These are phyloP conservation scores for Ceryle rudis DNA, from an alignment of 2,797 vertebrate genomes.

Conservation along the genomic window DNA sequence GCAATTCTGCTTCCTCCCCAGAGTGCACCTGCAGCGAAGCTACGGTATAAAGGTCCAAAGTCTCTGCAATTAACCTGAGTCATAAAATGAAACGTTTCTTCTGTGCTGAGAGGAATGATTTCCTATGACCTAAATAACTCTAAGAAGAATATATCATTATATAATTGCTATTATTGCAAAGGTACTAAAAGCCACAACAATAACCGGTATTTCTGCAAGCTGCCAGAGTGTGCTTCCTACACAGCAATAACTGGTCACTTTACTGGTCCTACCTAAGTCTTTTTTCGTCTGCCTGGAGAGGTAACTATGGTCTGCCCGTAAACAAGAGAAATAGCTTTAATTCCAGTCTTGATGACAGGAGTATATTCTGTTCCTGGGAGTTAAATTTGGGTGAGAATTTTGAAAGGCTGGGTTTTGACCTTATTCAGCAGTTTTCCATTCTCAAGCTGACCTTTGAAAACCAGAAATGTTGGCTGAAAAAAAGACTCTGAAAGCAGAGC, in stretches of 20 bases:
- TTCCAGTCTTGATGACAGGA: neutral
- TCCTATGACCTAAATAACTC: neutral
- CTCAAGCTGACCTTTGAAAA: neutral
- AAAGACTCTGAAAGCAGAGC: neutral
- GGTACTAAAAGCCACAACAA: neutral
- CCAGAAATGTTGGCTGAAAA: neutral
- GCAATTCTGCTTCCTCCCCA: neutral
- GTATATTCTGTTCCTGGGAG: neutral
- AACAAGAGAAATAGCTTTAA: neutral
- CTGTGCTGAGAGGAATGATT: accelerated
- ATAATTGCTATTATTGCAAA: neutral
- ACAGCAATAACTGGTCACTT: neutral
- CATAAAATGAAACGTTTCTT: neutral
- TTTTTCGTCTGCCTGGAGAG: neutral
- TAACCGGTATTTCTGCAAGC: neutral
- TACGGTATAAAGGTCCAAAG: neutral
- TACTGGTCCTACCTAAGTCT: neutral
- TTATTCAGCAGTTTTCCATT: neutral
- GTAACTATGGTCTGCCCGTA: neutral
- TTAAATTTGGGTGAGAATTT: neutral
- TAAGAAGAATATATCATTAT: too few species aligned
- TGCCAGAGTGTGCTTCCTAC: neutral
- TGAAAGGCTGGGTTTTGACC: neutral
- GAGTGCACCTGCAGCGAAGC: neutral
- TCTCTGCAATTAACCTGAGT: neutral